Evolutionary conservation across 23 tunicate genomes (phyloP), one percentile per base, ranked within the genome.

Genomic region (Trididemnum nubilum): DNA sequence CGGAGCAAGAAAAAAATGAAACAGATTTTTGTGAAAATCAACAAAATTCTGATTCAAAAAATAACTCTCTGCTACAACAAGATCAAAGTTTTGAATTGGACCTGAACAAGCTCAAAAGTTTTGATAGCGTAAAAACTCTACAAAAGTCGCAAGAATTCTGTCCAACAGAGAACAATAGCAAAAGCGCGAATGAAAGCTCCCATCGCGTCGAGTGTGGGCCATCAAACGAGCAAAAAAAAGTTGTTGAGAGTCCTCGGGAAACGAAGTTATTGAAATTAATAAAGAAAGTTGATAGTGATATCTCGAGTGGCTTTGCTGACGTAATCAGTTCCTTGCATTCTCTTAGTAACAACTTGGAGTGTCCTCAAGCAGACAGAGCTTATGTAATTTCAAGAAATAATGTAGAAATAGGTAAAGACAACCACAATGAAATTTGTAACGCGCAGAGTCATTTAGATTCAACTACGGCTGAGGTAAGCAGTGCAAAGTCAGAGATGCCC

Each of bases 281-380:
- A 30, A 35, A 21, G 12, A 21, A 37, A 9, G 18, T 2, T 25
- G 29, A 54, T 33, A 27, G 37, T 29, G 2, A 77, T 77, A 54
- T 3, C 36, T 77, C 51, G 31, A 77, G 81, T 77, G 81, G 67
- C 36, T 2, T 3, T 19, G 31, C 7, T 51, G 66, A 77, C 81
- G 81, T 77, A 37, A 52, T 34, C 3, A 77, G 21, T 18, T 67
- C 9, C 67, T 77, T 32, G 67, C 23, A 4, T 2, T 36, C 15
- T 7, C 33, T n/a, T 15, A 23, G 59, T 39, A 28, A 73, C 59
- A 7, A 2, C 19, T 7, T 70, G 21, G 23, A 63, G 39, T 69
- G 75, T n/a, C 32, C 39, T 30, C 38, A 33, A n/a, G n/a, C n/a
- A n/a, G n/a, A n/a, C n/a, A n/a, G 38, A 7, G 25, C 19, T 69